A percentile compares a stretch with the other conserved stretches of the same genome.
These are phyloP conservation scores for Lanistes nyassanus DNA, from an alignment of 1,140 invertebrate genomes.

Conservation along the genomic window DNA sequence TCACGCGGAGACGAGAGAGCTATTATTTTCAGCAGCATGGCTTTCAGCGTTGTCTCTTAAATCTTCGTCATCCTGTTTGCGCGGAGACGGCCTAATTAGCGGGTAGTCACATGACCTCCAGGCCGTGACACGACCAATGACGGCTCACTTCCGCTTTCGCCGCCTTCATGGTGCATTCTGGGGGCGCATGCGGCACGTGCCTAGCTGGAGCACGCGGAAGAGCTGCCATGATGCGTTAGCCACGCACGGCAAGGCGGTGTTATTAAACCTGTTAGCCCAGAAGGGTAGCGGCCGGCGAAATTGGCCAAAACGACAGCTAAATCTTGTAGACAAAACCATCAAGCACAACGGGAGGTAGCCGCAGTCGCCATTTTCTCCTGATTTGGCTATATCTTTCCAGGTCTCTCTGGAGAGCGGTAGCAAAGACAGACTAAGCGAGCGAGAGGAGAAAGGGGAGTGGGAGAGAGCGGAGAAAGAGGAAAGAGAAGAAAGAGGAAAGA, in stretches of 20 bases:
- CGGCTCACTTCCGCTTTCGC: slow-evolving; percentile 26
- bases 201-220: slow-evolving; percentile 8
- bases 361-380: too few relatives aligned
- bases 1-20: slow-evolving; percentile 7
- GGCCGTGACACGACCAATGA: slow-evolving; percentile 28
- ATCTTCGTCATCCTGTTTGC: slow-evolving; percentile 21
- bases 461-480: slow-evolving; percentile 4
- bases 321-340: slow-evolving; percentile 5
- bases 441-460: neutral
- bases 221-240: slow-evolving; percentile 22
- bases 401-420: neutral
- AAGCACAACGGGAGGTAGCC: too few relatives aligned
- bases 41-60: slow-evolving; percentile 24
- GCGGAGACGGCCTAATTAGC: slow-evolving; percentile 20
- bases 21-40: slow-evolving; percentile 15
- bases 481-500: neutral
- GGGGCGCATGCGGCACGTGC: slow-evolving; percentile 21
- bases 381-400: too few relatives aligned
- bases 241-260: neutral
- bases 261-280: slow-evolving; percentile 13
- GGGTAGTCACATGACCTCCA: slow-evolving; percentile 26
- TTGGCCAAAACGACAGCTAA: slow-evolving; percentile 3
- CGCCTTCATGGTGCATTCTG: slow-evolving; percentile 21
- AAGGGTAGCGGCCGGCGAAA: neutral
- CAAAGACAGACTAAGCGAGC: neutral